Base-by-base conservation (phyloP, 2,888 invertebrate genomes). In the Sialis lutaria region DNA sequence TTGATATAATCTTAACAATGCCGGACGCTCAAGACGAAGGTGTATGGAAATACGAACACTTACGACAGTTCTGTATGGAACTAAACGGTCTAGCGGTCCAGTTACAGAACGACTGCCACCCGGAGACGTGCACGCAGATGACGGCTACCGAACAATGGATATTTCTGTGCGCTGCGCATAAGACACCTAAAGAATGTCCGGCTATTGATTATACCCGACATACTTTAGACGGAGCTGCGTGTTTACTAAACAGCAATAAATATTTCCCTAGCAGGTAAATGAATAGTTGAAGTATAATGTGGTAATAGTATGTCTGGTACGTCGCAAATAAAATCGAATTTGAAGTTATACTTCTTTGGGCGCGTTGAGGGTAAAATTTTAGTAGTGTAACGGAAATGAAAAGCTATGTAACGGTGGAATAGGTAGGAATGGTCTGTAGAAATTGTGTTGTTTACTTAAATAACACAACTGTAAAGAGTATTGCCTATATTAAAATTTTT, bases 61-160 rank as follows among this genome's bases (percentile, higher is more conserved):
- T 98, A 50, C 86, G 97, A 56, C 97, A 98, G 68, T 97, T 98
- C 68, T 98, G 97, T 64, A 95, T 98, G 92, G 97, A 98, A 67
- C 68, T 98, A 44, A 98, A 99, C 70, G 96, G 95, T n/a, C 69
- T 99, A 55, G 96, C 97, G 43, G 96, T 98, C 1, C 79, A 89
- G 60, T 72, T 98, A 53, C 97, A 97, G 72, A 81, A 80, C 53
- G 96, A 97, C 66, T 98, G 98, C 65, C 87, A 90, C 60, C 95
- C 97, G 37, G 89, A 92, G 59, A 91, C 87, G 22, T 98, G 98
- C 65, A 91, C 88, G 50, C 97, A 99, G 69, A 99, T 98, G 98
- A 98, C 97, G 41, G 98, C 98, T 33, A 98, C 98, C 32, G 97
- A 98, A 67, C 97, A 98, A 62, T 99, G 98, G 98, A 98, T 99